Conservation (phyloP, 2,888 invertebrate genomes). For the Epinotia ramella region DNA sequence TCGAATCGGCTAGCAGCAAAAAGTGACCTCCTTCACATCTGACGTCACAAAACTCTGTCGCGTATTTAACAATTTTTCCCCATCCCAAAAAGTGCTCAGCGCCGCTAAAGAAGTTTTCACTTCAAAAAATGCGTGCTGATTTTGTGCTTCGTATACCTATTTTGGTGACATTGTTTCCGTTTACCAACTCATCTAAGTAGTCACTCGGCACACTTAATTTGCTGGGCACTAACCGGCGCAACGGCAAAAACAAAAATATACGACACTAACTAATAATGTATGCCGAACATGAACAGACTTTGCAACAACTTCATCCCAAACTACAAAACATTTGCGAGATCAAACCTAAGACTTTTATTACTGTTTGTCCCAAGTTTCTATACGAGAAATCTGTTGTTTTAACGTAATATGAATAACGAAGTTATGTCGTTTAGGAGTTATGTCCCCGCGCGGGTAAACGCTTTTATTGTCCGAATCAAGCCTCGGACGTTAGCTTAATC, state of each 20-base stretch:
- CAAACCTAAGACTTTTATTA: slow-evolving; percentile 35
- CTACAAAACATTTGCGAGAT: slow-evolving; percentile 24
- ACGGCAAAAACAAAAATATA: background rate
- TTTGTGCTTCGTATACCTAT: too few species aligned
- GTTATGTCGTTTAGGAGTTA: slow-evolving; percentile 70
- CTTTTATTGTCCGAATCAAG: slow-evolving; percentile 78
- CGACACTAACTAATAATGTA: background rate
- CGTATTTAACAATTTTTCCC: too few species aligned
- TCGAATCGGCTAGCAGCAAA: too few species aligned
- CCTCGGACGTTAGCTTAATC: slow-evolving; percentile 76
- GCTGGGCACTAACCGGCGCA: too few species aligned
- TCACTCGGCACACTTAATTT: too few species aligned
- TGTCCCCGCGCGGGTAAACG: slow-evolving; percentile 66
- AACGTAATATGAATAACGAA: slow-evolving; percentile 70
- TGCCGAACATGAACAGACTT: slow-evolving; percentile 21
- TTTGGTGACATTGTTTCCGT: too few species aligned
- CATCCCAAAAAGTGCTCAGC: too few species aligned
- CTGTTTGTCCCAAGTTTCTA: slow-evolving; percentile 16
- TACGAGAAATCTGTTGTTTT: slow-evolving; percentile 60
- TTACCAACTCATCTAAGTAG: too few species aligned
- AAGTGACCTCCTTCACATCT: too few species aligned
- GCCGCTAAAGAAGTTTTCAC: too few species aligned
- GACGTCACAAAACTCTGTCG: too few species aligned
- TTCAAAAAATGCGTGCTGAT: too few species aligned
- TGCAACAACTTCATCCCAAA: slow-evolving; percentile 6